Conservation (phyloP, 2,113 vertebrate species). For the Pseudorhombus dupliciocellatus region DNA sequence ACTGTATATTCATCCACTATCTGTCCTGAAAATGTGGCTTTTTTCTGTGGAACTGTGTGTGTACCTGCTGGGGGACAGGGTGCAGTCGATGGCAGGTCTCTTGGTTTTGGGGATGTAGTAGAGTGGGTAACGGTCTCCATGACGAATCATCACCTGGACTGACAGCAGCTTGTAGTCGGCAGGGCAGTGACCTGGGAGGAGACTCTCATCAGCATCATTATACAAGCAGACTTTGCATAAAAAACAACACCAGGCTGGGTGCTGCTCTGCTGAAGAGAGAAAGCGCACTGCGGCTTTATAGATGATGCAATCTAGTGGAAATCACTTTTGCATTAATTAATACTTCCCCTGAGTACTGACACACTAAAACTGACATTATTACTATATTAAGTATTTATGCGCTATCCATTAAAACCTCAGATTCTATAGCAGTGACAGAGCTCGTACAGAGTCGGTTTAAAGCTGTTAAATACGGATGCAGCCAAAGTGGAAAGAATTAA, state of each 20-base stretch:
- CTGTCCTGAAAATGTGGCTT: background rate
- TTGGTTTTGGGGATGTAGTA: conserved; percentile 96
- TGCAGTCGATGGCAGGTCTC: conserved; percentile 93
- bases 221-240: no score
- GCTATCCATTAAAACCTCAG: conserved; percentile 16
- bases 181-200: conserved; percentile 88
- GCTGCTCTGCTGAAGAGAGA: conserved; percentile 5
- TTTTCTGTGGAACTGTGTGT: background rate
- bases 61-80: conserved; percentile 88
- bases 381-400: conserved; percentile 40
- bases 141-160: conserved; percentile 95
- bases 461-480: conserved; percentile 1
- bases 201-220: conserved; percentile 6
- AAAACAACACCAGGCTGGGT: background rate
- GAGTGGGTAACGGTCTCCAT: conserved; percentile 94
- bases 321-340: conserved; percentile 36
- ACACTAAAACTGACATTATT: conserved; percentile 48
- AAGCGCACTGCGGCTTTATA: conserved; percentile 31
- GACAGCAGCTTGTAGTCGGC: conserved; percentile 93
- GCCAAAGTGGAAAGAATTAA: background rate
- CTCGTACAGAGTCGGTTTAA: background rate
- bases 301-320: conserved; percentile 50
- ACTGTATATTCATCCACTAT: no score
- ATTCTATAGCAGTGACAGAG: background rate
- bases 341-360: conserved; percentile 28